Evolutionary conservation across 1,140 invertebrate species (phyloP).

Genomic region (Saccostrea cuccullata): DNA sequence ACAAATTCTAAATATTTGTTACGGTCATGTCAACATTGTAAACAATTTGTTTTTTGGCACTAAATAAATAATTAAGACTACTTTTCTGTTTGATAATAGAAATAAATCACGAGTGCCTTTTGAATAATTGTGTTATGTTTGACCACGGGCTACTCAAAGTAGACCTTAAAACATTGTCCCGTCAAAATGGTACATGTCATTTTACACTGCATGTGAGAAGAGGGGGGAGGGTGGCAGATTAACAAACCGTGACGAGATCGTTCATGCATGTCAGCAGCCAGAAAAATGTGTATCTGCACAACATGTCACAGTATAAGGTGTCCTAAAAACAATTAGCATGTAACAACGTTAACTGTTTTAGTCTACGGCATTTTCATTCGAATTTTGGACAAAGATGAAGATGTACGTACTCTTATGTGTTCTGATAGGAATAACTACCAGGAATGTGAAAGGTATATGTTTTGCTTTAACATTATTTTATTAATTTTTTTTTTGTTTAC

Average conservation of each 20-base stretch:
- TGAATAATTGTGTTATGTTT: neutral
- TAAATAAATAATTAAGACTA: slow-evolving; percentile 6
- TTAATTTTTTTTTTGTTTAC: no score
- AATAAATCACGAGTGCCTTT: neutral
- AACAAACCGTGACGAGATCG: neutral
- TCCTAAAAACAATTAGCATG: neutral
- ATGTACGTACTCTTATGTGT: neutral
- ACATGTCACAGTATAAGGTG: neutral
- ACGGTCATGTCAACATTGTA: slow-evolving; percentile 2
- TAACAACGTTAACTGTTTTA: neutral
- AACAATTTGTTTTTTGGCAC: slow-evolving; percentile 22
- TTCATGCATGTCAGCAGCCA: slow-evolving; percentile 19
- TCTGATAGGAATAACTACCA: neutral
- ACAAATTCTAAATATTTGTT: neutral
- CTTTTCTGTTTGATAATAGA: neutral
- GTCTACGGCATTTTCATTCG: neutral
- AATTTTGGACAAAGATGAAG: slow-evolving; percentile 1
- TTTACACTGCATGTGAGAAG: neutral
- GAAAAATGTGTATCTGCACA: slow-evolving; percentile 14
- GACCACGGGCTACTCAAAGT: neutral
- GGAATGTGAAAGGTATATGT: neutral
- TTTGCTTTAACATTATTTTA: no score
- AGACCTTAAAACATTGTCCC: neutral
- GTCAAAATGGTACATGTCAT: neutral
- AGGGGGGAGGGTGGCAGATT: slow-evolving; percentile 18